Conservation (phyloP, 1,140 invertebrate species). For the Phymastichus coffea region DNA sequence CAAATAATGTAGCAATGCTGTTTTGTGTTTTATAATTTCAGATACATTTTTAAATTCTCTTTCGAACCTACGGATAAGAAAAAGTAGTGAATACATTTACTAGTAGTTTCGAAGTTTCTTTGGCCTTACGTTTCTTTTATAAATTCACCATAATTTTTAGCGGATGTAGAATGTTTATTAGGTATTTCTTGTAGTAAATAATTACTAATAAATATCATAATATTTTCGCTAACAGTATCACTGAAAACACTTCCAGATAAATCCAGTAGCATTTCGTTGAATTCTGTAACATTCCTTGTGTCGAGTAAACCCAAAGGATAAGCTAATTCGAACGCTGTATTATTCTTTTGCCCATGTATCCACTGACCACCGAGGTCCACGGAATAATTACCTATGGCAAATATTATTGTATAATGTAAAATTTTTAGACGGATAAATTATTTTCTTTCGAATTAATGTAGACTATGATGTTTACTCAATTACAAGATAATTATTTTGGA, state of each 20-base stretch:
- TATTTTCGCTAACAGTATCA: no score
- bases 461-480: not conserved
- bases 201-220: no score
- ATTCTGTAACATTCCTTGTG: no score
- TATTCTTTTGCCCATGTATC: conserved; percentile 76
- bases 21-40: conserved; percentile 22
- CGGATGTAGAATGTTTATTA: conserved; percentile 32
- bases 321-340: conserved; percentile 67
- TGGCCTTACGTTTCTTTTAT: conserved; percentile 45
- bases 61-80: conserved; percentile 25
- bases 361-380: conserved; percentile 83
- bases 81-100: no score
- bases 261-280: no score
- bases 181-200: not conserved
- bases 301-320: conserved; percentile 36
- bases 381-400: conserved; percentile 51
- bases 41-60: conserved; percentile 23
- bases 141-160: conserved; percentile 49
- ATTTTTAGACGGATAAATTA: not conserved
- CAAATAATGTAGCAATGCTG: conserved; percentile 55
- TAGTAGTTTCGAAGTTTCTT: no score
- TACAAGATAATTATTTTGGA: no score
- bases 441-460: not conserved
- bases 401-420: not conserved
- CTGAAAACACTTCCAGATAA: no score